These are phyloP conservation scores for Henricia sp. DNA, from an alignment of 53 echinoderm and acorn worm genomes.

Conservation along the genomic window DNA sequence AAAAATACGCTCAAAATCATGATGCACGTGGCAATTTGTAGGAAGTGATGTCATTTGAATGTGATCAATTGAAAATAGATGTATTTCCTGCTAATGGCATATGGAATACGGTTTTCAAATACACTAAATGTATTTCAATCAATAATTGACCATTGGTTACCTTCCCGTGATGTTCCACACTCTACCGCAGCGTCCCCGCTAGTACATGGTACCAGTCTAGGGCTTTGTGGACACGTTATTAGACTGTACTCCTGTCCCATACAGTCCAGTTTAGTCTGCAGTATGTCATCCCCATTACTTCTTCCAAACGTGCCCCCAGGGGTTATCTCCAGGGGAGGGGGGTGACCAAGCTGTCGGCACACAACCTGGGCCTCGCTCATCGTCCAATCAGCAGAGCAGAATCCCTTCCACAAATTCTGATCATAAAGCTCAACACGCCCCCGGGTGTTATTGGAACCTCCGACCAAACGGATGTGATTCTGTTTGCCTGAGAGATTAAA, in stretches of 20 bases:
- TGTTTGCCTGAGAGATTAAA: too few species aligned
- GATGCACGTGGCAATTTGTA: too few species aligned
- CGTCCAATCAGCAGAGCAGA: slow-evolving; percentile 35
- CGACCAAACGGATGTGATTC: too few species aligned
- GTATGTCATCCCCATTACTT: background rate
- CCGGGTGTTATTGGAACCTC: background rate
- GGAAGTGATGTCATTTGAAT: too few species aligned
- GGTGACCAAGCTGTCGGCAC: slow-evolving; percentile 18
- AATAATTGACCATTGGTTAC: too few species aligned
- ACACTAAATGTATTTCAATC: too few species aligned
- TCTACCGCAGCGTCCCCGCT: slow-evolving; percentile 20
- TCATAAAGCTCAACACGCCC: slow-evolving; percentile 28
- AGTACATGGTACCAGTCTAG: background rate
- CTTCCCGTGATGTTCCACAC: slow-evolving; percentile 8
- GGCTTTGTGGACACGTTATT: background rate
- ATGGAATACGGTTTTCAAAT: too few species aligned
- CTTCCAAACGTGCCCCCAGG: slow-evolving; percentile 14
- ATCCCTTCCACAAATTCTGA: slow-evolving; percentile 15
- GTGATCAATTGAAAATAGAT: too few species aligned
- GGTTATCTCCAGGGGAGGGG: background rate
- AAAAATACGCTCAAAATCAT: too few species aligned
- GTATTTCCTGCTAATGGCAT: too few species aligned
- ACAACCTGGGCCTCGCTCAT: slow-evolving; percentile 3
- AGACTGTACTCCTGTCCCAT: slow-evolving; percentile 3
- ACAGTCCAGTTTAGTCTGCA: background rate